Evolutionary conservation across 2,888 invertebrate genomes (phyloP), one percentile per base, ranked within the genome.

Genomic region (Bellardia bayeri): DNA sequence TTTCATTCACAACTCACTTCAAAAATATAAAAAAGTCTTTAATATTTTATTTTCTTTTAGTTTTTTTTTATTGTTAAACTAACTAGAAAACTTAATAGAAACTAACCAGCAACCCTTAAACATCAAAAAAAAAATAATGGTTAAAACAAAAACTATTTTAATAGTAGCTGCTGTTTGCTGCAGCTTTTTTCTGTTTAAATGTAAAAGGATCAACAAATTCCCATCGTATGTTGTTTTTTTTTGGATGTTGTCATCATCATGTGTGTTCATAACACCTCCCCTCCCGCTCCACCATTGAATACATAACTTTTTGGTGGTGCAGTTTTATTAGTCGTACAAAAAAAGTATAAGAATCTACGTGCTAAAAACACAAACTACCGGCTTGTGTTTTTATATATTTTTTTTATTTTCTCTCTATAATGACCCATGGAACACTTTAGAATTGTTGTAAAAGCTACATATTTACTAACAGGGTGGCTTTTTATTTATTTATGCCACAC

Each of bases 341-440:
- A 45, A 11, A 11, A 11, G 11, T 45, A 51, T 51, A 69, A 45
- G 42, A 37, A 51, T 33, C 23, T 64, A 74, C 61, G 78, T 74
- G 45, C 58, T 68, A 51, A n/a, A 84, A 61, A 51, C 69, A 63
- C 45, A 11, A 45, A 81, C 40, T 75, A 49, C 85, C 85, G 81
- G 85, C 51, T 85, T 75, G 72, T 76, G 14, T 63, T 69, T 69
- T 54, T 42, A 58, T 11, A 56, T 58, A 16, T 14, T 56, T 30
- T 66, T 56, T 45, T 3, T 79, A 9, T 23, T 6, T 30, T 51
- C 56, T 74, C 74, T 63, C 23, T 74, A 68, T 51, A 33, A 49
- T 66, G 72, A 42, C 79, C 83, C 83, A 9, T 61, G 30, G 9
- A 42, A 72, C 40, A 56, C 33, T 64, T 81, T 56, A 9, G 23